Conservation (phyloP, 2,113 vertebrate species). For the Cheilinus undulatus region DNA sequence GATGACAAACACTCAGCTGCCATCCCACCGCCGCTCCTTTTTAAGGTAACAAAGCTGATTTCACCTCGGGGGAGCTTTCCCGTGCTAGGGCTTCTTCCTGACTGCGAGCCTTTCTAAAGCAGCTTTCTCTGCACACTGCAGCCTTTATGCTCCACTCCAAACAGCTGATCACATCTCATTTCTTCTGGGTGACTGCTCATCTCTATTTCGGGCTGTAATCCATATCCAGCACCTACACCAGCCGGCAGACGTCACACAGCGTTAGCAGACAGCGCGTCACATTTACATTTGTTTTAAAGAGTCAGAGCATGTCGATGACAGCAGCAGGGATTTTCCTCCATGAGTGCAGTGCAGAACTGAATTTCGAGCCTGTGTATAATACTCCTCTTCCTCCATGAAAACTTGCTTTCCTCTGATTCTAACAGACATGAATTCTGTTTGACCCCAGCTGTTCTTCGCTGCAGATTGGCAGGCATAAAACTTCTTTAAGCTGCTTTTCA, state of each 20-base stretch:
- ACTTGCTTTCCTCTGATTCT: neutral
- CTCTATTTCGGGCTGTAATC: conserved; percentile 40
- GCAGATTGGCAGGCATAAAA: neutral
- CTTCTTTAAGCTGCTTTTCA: neutral
- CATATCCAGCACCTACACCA: conserved; percentile 15
- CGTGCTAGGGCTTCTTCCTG: conserved; percentile 8
- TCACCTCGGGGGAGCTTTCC: conserved; percentile 7
- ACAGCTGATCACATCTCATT: conserved; percentile 55
- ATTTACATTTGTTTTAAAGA: neutral
- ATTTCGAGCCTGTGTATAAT: neutral
- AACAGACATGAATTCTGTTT: neutral
- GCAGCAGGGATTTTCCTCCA: neutral
- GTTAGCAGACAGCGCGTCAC: neutral
- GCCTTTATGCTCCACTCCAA: conserved; percentile 42
- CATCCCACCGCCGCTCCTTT: neutral
- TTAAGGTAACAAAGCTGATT: conserved; percentile 3
- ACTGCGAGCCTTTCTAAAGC: conserved; percentile 36
- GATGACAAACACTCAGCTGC: neutral
- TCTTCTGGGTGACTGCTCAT: conserved; percentile 20
- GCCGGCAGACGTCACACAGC: neutral
- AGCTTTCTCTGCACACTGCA: conserved; percentile 30
- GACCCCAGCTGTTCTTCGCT: neutral
- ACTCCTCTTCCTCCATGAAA: neutral
- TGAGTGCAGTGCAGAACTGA: neutral
- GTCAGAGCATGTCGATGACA: neutral